Evolutionary conservation across 1,140 invertebrate genomes (phyloP).

Genomic region (Cotesia typhae): DNA sequence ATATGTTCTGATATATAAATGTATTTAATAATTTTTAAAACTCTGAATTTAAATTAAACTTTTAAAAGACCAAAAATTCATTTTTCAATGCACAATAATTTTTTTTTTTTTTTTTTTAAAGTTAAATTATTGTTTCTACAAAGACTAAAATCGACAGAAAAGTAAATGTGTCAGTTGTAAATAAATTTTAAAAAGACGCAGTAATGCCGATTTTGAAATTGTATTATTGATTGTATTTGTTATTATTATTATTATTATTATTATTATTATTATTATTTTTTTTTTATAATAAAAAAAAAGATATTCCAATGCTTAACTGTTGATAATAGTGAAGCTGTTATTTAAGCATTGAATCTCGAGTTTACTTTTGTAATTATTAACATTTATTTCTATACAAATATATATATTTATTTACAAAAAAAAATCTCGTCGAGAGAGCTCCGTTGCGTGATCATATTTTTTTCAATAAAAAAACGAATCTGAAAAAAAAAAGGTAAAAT

Average conservation of each 20-base stretch:
- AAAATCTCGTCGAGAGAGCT: slow-evolving; percentile 22
- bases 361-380: slow-evolving; percentile 22
- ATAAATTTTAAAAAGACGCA: slow-evolving; percentile 47
- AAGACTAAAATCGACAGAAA: background rate
- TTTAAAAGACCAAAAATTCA: background rate
- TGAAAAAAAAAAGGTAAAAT: slow-evolving; percentile 1
- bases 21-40: background rate
- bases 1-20: background rate
- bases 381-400: slow-evolving; percentile 13
- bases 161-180: slow-evolving; percentile 52
- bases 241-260: slow-evolving; percentile 44
- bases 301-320: slow-evolving; percentile 6
- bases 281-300: slow-evolving; percentile 33
- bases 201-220: slow-evolving; percentile 47
- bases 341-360: slow-evolving; percentile 11
- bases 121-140: background rate
- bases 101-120: no score
- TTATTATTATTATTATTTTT: slow-evolving; percentile 40
- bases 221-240: slow-evolving; percentile 56
- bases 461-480: background rate
- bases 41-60: background rate
- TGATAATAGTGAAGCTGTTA: background rate
- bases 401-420: slow-evolving; percentile 9
- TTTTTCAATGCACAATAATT: no score
- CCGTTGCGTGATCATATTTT: background rate